These are phyloP conservation scores for Penaeus japonicus DNA, from an alignment of 1,140 invertebrate genomes.

Conservation along the genomic window DNA sequence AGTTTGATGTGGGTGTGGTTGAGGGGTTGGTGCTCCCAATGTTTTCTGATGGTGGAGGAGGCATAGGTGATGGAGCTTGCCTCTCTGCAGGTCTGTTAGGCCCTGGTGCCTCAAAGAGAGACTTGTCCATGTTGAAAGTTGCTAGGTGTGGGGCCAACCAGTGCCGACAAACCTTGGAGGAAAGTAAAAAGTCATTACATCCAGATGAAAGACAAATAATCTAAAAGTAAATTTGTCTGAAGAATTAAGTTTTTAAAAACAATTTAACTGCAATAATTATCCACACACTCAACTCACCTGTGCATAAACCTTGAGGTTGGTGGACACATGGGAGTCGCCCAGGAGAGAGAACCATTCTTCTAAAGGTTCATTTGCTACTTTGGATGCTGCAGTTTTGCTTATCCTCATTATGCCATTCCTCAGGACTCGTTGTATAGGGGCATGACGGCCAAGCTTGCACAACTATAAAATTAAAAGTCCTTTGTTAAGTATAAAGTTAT, in stretches of 20 bases:
- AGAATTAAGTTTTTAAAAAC: too few species aligned
- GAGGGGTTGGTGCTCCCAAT: conserved; percentile 65
- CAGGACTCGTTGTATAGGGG: conserved; percentile 81
- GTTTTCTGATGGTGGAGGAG: conserved; percentile 67
- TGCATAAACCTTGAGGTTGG: conserved; percentile 86
- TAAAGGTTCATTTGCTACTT: conserved; percentile 74
- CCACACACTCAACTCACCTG: conserved; percentile 70
- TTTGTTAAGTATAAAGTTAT: conserved; percentile 53
- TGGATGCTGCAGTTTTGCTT: conserved; percentile 73
- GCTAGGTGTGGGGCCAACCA: conserved; percentile 83
- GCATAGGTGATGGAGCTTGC: conserved; percentile 70
- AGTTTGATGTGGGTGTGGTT: conserved; percentile 64
- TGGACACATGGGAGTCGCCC: conserved; percentile 80
- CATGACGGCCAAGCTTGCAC: conserved; percentile 88
- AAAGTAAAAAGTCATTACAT: neutral
- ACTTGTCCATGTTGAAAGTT: conserved; percentile 80
- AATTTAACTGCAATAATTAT: neutral
- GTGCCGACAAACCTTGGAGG: conserved; percentile 73
- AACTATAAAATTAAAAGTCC: conserved; percentile 64
- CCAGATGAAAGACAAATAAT: neutral
- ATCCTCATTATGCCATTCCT: conserved; percentile 90
- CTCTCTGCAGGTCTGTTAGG: conserved; percentile 59
- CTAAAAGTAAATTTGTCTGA: neutral
- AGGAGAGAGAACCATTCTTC: conserved; percentile 92
- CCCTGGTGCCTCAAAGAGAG: conserved; percentile 73